A percentile compares a stretch with the other conserved stretches of the same genome.
Evolutionary conservation across 1,140 invertebrate species (phyloP).

Genomic region (Aphelenchoides avenae): DNA sequence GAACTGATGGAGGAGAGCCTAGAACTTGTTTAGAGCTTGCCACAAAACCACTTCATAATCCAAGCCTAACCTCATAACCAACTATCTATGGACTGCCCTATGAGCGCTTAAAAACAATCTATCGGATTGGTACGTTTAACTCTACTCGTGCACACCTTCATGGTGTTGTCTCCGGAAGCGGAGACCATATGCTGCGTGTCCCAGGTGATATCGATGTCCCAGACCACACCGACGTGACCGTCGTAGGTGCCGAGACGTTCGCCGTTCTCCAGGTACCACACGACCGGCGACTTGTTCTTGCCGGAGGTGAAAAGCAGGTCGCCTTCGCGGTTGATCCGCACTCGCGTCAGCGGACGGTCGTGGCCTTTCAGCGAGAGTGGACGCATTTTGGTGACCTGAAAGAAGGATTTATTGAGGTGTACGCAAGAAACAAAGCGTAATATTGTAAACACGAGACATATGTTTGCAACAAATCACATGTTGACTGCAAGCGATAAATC

Average conservation of each 20-base stretch:
- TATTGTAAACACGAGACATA: too few species aligned
- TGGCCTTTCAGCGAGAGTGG: conserved; percentile 72
- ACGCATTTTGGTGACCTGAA: conserved; percentile 50
- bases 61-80: too few species aligned
- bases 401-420: too few species aligned
- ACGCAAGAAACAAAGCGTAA: too few species aligned
- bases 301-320: conserved; percentile 93
- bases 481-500: too few species aligned
- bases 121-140: too few species aligned
- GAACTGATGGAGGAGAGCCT: too few species aligned
- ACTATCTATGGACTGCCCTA: too few species aligned
- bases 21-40: too few species aligned
- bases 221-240: conserved; percentile 82
- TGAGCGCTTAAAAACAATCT: too few species aligned
- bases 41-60: too few species aligned
- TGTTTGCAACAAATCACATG: too few species aligned
- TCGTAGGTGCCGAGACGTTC: conserved; percentile 93
- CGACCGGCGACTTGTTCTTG: conserved; percentile 90
- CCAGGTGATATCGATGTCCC: conserved; percentile 87
- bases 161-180: conserved; percentile 77
- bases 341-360: conserved; percentile 94
- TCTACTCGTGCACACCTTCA: conserved; percentile 43
- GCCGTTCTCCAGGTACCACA: conserved; percentile 97
- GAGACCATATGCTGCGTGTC: conserved; percentile 83
- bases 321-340: conserved; percentile 95